Conservation (phyloP, 1,140 invertebrate genomes). For the Trichonephila clavata region DNA sequence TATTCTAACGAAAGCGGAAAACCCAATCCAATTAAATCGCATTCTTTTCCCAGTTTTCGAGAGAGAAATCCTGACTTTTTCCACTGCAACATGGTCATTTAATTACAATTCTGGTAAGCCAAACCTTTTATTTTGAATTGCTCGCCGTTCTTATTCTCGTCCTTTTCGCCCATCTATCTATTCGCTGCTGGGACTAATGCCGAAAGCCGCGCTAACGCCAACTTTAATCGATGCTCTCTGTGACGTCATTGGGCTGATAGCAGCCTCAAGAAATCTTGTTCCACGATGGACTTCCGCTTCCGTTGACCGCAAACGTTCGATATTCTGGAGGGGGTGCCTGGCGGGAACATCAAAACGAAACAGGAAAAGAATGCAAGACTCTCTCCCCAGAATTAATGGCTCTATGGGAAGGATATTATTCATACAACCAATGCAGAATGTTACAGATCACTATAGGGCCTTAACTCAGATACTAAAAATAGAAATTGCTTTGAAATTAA, state of each 20-base stretch:
- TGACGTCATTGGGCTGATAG: slow-evolving; percentile 32
- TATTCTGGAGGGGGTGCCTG: slow-evolving; percentile 10
- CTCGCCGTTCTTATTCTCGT: background rate
- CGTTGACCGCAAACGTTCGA: slow-evolving; percentile 41
- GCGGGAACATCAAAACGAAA: slow-evolving; percentile 19
- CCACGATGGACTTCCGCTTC: slow-evolving; percentile 38
- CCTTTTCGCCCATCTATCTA: background rate
- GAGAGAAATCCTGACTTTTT: background rate
- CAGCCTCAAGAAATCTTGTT: background rate
- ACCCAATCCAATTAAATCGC: slow-evolving; percentile 13
- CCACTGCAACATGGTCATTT: background rate
- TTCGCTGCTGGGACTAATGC: background rate
- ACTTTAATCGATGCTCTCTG: slow-evolving; percentile 27
- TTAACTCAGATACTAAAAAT: too few species aligned
- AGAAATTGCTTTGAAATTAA: too few species aligned
- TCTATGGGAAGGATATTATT: too few species aligned
- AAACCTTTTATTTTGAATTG: slow-evolving; percentile 23
- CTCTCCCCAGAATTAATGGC: too few species aligned
- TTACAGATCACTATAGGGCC: too few species aligned
- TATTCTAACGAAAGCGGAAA: background rate
- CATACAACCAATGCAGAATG: too few species aligned
- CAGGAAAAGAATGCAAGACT: background rate
- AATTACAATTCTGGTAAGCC: slow-evolving; percentile 23
- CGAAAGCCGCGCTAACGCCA: background rate
- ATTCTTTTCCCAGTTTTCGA: background rate